Evolutionary conservation across 2,888 invertebrate genomes (phyloP).

Genomic region (Pristionchus japonicus): DNA sequence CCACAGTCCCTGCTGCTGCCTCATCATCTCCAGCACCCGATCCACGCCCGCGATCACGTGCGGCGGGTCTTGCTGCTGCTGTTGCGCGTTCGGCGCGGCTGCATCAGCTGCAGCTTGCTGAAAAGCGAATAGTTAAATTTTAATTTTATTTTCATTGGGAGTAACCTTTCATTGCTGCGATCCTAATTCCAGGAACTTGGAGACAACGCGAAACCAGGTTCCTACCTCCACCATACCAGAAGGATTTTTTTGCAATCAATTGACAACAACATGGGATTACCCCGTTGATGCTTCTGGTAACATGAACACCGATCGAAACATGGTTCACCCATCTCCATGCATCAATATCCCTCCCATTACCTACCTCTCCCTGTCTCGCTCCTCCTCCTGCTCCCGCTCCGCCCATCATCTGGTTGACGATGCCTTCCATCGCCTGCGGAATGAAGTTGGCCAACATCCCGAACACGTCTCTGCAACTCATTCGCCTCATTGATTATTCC

Average conservation of each 20-base stretch:
- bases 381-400: background rate
- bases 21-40: background rate
- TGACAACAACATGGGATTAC: too few relatives aligned
- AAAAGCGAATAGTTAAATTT: background rate
- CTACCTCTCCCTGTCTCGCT: background rate
- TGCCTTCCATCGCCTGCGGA: conserved; percentile 6
- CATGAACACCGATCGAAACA: too few relatives aligned
- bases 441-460: background rate
- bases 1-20: background rate
- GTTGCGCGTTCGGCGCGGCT: background rate
- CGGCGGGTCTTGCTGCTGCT: background rate
- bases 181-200: too few relatives aligned
- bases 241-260: too few relatives aligned
- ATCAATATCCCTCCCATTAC: too few relatives aligned
- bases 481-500: background rate
- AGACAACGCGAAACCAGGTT: too few relatives aligned
- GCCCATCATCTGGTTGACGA: background rate
- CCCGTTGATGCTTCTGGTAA: too few relatives aligned
- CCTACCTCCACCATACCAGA: too few relatives aligned
- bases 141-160: too few relatives aligned
- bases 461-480: background rate
- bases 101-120: conserved; percentile 1
- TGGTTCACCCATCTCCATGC: too few relatives aligned
- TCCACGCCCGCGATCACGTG: background rate
- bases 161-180: too few relatives aligned